Conservation (phyloP, 2,797 vertebrate species). For the Rhincodon typus region DNA sequence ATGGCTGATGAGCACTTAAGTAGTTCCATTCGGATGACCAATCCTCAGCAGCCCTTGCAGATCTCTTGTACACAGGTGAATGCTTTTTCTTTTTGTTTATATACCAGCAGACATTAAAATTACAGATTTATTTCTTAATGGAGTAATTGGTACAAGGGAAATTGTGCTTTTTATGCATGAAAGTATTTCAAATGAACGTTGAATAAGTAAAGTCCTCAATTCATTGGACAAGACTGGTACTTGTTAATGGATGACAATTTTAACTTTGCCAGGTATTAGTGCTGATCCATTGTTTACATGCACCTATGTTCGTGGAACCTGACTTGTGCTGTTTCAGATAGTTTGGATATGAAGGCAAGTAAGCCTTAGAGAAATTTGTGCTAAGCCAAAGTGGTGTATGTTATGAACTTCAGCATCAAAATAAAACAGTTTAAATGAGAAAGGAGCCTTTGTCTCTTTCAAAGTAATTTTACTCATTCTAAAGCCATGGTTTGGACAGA, state of each 20-base stretch:
- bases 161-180: constrained; percentile 34
- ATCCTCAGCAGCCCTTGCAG: constrained; percentile 62
- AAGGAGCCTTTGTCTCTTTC: background rate
- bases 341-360: background rate
- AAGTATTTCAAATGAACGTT: background rate
- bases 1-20: constrained; percentile 78
- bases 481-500: background rate
- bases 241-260: background rate
- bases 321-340: background rate
- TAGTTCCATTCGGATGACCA: constrained; percentile 49
- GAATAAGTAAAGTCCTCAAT: background rate
- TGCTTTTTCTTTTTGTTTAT: background rate
- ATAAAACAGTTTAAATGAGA: background rate
- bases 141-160: too few relatives aligned
- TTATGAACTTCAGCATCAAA: background rate
- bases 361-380: background rate
- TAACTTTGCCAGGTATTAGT: background rate
- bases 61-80: constrained; percentile 73
- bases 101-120: background rate
- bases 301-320: background rate
- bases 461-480: background rate
- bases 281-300: background rate
- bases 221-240: background rate
- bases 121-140: background rate
- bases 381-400: background rate